Evolutionary conservation across 2,797 vertebrate species (phyloP), one percentile per base, ranked within the genome.

Genomic region (Distichodus sexfasciatus): DNA sequence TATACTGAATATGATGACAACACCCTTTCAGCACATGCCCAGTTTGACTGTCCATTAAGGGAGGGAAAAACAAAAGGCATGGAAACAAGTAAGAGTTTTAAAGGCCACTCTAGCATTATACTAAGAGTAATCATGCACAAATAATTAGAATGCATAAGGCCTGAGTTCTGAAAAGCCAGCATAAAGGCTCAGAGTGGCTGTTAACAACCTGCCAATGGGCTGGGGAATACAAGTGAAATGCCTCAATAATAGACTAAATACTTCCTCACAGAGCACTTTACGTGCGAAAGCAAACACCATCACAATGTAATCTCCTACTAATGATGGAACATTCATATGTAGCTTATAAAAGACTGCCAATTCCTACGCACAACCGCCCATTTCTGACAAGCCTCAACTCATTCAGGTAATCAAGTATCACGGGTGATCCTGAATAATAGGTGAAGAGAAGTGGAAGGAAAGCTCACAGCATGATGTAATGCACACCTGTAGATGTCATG

Each of bases 1-100:
- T 60, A 65, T 29, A 65, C 17, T 46, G 47, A 51, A 59, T 17
- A 24, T 6, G 31, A 26, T 55, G 74, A 76, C 68, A 71, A 36
- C 47, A 40, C 6, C 10, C 46, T 65, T 55, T 69, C 46, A 29
- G 9, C 59, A 9, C 28, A 38, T 43, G 4, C 28, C 28, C 28
- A 35, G 17, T 29, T 41, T 47, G 24, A 14, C 26, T 6, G 11
- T 17, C 4, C 11, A 12, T 41, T 31, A 38, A 29, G 29, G 8
- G 21, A 17, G 4, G 12, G 7, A 15, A 7, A n/a, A 9, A 26
- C n/a, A n/a, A n/a, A n/a, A n/a, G n/a, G n/a, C n/a, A 1, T 4
- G n/a, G 28, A 15, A 9, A 31, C 14, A 1, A n/a, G 8, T 11
- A 15, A 44, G 15, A 48, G n/a, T n/a, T n/a, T n/a, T n/a, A n/a